These are phyloP conservation scores for Oncorhynchus gorbuscha DNA, from an alignment of 2,113 vertebrate species.

Conservation along the genomic window DNA sequence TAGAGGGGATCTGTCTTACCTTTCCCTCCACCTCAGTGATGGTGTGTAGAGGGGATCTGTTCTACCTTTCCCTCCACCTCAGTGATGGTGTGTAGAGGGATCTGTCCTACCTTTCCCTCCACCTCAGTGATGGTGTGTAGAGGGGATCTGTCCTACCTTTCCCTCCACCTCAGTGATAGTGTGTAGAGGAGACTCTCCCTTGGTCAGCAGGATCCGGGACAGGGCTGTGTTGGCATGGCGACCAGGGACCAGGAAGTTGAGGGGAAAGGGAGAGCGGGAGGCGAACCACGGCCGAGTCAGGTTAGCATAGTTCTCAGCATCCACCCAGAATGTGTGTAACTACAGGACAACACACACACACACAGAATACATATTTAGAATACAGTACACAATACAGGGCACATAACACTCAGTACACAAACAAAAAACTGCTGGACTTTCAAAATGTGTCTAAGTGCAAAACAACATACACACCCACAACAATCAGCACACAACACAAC, in stretches of 20 bases:
- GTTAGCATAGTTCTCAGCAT: slow-evolving; percentile 90
- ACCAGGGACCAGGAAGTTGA: slow-evolving; percentile 86
- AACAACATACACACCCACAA: background rate
- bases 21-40: too few relatives aligned
- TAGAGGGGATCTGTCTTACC: too few relatives aligned
- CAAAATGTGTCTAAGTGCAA: background rate
- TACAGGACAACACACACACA: slow-evolving; percentile 51
- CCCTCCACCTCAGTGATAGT: slow-evolving; percentile 89
- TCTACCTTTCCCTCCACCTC: slow-evolving; percentile 69
- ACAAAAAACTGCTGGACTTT: too few relatives aligned
- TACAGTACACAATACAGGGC: background rate
- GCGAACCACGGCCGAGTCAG: slow-evolving; percentile 95
- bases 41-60: too few relatives aligned
- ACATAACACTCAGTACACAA: too few relatives aligned
- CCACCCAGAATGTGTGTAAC: slow-evolving; percentile 99
- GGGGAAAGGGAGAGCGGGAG: slow-evolving; percentile 88
- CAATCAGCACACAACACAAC: background rate
- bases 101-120: slow-evolving; percentile 68
- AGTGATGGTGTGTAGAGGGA: slow-evolving; percentile 82
- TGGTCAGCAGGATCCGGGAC: slow-evolving; percentile 89
- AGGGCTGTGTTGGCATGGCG: slow-evolving; percentile 82
- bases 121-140: slow-evolving; percentile 85
- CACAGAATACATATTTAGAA: background rate
- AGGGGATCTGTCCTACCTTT: slow-evolving; percentile 82
- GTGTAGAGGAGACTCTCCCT: slow-evolving; percentile 83